Base-by-base conservation (phyloP, 2,797 vertebrate species). In the Sibirionetta formosa region DNA sequence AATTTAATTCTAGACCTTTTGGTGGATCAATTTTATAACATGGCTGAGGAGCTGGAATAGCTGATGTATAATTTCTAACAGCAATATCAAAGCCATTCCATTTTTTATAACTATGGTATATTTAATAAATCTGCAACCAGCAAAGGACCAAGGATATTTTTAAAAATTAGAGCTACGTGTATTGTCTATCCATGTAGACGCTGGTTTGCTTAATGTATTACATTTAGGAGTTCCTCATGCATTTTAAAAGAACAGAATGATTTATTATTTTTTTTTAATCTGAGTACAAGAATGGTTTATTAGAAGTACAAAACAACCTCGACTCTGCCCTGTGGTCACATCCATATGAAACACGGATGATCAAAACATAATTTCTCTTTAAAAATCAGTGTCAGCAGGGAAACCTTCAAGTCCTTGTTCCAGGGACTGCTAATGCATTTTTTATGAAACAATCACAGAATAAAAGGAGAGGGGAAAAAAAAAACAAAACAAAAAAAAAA, bases 11-110 rank as follows among this genome's bases (percentile, higher is more conserved):
- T 89, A 31, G 31, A 42, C 44, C 60, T 79, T 89, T 38, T 54
- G 33, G 36, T 78, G 68, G 33, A 87, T 46, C 17, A 77, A 58
- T 94, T 92, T 78, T 81, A 42, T 61, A 69, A 57, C 53, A 71
- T 51, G 84, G 33, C n/a, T 88, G 53, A 89, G 68, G 26, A 93
- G 12, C 14, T 80, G 56, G 66, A 93, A 86, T 54, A 65, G 48
- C 26, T 94, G 72, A 63, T 87, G 23, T 48, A 31, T 63, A 31
- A 87, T 82, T 96, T 71, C 79, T 93, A 82, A 93, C 91, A 89
- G 57, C 38, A 87, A 12, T 88, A 91, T 69, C 36, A 88, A 87
- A 91, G 5, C 5, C 29, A 65, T 91, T 94, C n/a, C 17, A 75
- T 80, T 83, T 94, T 93, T 92, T 86, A 75, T 92, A 91, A 51